Conservation (phyloP, 2,113 vertebrate species). For the Psilopogon haemacephalus region DNA sequence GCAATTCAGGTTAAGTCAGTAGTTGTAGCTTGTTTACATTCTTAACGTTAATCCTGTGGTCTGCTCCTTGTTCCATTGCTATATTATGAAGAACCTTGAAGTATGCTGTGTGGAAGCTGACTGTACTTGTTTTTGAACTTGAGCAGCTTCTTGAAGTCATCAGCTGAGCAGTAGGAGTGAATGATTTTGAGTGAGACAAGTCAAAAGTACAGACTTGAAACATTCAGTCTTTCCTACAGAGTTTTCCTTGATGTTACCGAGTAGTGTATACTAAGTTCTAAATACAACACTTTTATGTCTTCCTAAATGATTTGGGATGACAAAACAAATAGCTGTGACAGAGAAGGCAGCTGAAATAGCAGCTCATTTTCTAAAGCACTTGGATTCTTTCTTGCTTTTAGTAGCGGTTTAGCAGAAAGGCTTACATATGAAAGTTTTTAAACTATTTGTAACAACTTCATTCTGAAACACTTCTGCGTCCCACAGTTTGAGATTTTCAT, state of each 20-base stretch:
- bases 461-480: neutral
- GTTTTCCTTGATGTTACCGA: neutral
- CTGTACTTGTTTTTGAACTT: neutral
- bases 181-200: neutral
- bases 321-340: neutral
- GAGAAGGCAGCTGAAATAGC: neutral
- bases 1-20: constrained; percentile 57
- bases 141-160: neutral
- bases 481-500: neutral
- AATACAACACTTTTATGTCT: neutral
- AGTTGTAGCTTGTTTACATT: constrained; percentile 52
- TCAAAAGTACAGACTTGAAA: neutral
- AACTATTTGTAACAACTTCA: neutral
- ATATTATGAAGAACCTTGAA: neutral
- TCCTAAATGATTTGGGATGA: neutral
- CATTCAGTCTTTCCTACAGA: fast-evolving
- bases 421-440: neutral
- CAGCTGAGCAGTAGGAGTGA: neutral
- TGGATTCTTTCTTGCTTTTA: neutral
- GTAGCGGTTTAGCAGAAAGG: neutral
- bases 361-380: neutral
- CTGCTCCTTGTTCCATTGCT: constrained; percentile 42
- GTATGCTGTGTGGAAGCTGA: neutral
- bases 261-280: neutral
- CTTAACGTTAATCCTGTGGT: neutral